phyloP scores from a whole-genome alignment of 2,888 invertebrate species.

The Fragum fragum region DNA sequence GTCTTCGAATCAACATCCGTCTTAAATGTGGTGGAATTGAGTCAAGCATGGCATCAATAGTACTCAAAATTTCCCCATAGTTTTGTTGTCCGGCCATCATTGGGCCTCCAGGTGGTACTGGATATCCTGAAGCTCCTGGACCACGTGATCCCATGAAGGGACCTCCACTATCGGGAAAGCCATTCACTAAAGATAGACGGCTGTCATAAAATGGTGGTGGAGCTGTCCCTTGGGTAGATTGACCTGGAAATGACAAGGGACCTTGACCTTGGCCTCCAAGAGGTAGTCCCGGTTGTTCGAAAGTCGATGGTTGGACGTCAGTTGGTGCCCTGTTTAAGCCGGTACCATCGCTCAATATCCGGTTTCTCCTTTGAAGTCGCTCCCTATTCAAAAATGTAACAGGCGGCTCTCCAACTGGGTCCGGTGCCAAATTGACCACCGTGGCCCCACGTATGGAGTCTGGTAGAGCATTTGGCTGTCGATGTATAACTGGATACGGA shows the following conservation, averaged over 20 bases:
- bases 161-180: not conserved
- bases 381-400: constrained; percentile 15
- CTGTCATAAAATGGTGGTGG: not conserved
- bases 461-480: not conserved
- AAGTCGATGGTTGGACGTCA: constrained; percentile 1
- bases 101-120: not conserved
- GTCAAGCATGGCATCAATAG: not conserved
- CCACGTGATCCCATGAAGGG: not conserved
- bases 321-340: not conserved
- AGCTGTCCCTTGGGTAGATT: no score
- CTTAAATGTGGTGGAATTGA: not conserved
- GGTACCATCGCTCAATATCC: not conserved
- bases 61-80: not conserved
- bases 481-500: constrained; percentile 15
- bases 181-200: not conserved
- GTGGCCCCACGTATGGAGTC: not conserved
- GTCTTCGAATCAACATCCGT: not conserved
- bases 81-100: not conserved
- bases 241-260: not conserved
- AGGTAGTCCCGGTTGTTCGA: not conserved
- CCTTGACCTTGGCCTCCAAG: not conserved
- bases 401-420: not conserved
- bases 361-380: constrained; percentile 12
- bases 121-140: not conserved
- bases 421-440: not conserved